These are phyloP conservation scores for Lagopus leucura DNA, from an alignment of 2,113 vertebrate species.

Conservation along the genomic window DNA sequence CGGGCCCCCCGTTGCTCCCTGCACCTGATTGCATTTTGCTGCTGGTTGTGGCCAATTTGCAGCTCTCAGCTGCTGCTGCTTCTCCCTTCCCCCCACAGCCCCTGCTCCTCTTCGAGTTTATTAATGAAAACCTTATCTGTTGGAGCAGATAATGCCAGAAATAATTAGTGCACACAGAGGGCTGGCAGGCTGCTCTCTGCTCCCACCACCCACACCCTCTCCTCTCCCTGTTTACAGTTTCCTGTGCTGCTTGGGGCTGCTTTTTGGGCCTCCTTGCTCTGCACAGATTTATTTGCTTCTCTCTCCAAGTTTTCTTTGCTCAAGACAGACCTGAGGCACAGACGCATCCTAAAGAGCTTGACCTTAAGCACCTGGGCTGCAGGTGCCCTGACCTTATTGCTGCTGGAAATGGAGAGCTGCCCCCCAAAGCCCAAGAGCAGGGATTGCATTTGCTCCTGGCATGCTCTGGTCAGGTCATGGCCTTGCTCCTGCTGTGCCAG, in stretches of 20 bases:
- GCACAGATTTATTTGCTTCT: background rate
- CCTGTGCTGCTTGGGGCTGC: background rate
- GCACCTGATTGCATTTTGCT: background rate
- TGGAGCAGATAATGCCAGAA: constrained; percentile 47
- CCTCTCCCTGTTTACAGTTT: background rate
- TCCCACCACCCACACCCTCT: background rate
- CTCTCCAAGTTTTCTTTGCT: background rate
- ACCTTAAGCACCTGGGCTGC: background rate
- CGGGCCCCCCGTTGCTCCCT: background rate
- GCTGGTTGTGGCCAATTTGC: constrained; percentile 22
- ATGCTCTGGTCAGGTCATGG: background rate
- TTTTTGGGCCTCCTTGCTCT: background rate
- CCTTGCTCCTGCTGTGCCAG: background rate
- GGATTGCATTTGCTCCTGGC: background rate
- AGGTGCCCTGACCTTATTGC: background rate
- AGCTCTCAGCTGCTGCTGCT: background rate
- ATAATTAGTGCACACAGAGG: constrained; percentile 61
- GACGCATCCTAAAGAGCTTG: accelerated
- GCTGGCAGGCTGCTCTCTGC: background rate
- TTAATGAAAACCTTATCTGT: constrained; percentile 66
- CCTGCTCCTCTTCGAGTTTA: background rate
- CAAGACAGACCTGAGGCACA: background rate
- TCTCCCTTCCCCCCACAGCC: background rate
- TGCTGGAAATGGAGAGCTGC: background rate
- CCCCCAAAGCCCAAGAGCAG: background rate